Evolutionary conservation across 1,140 invertebrate species (phyloP).

Genomic region (Oryctes rhinoceros): DNA sequence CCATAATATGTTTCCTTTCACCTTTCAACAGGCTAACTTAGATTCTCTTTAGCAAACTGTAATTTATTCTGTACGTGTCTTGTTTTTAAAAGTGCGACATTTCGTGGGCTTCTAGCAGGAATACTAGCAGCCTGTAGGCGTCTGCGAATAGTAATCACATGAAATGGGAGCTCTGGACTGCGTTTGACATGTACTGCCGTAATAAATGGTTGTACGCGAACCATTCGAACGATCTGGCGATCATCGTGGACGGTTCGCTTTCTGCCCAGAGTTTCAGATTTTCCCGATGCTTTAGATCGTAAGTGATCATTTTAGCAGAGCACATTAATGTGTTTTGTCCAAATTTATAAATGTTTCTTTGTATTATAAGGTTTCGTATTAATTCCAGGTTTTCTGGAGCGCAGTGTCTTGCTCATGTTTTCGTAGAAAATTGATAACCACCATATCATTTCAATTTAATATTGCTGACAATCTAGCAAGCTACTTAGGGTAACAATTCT

Average conservation of each 20-base stretch:
- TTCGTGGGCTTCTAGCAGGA: conserved; percentile 15
- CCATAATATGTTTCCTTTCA: not conserved
- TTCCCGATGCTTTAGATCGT: not conserved
- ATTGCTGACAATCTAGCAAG: conserved; percentile 7
- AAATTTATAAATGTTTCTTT: not conserved
- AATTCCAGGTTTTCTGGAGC: too few relatives aligned
- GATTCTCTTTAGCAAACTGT: not conserved
- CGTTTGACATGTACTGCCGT: not conserved
- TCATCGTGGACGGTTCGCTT: not conserved
- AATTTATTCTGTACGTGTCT: not conserved
- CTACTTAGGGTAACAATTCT: conserved; percentile 6
- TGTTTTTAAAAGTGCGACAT: conserved; percentile 13
- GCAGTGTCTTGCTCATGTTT: not conserved
- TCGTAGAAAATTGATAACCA: not conserved
- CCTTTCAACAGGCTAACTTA: not conserved
- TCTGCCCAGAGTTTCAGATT: not conserved
- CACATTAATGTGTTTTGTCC: not conserved
- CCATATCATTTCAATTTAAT: conserved; percentile 12
- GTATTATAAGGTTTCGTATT: too few relatives aligned
- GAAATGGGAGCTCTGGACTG: not conserved
- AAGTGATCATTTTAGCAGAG: conserved; percentile 1
- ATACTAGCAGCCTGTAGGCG: not conserved
- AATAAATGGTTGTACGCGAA: not conserved
- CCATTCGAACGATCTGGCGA: not conserved
- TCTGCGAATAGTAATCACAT: conserved; percentile 25